Percentiles rank a stretch among this genome's conserved stretches.
Conservation (phyloP, 2,797 vertebrate species). For the Acestrorhynchus altus region DNA sequence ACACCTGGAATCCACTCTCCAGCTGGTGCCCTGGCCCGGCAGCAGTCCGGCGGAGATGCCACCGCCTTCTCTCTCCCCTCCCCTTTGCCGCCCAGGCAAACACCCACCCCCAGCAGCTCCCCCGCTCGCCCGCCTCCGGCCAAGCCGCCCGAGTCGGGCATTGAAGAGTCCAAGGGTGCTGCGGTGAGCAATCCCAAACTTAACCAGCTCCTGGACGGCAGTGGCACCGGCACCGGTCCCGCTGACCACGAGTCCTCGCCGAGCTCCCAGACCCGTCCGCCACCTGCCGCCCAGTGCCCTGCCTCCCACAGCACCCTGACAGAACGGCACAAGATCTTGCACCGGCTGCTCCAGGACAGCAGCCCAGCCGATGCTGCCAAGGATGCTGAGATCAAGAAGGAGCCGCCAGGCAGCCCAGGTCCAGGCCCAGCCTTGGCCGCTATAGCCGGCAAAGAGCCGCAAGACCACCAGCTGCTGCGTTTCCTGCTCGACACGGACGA, state of each 20-base stretch:
- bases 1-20: constrained; percentile 76
- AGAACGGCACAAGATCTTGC: constrained; percentile 92
- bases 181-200: constrained; percentile 74
- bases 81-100: constrained; percentile 79
- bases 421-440: constrained; percentile 43
- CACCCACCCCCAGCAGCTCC: constrained; percentile 69
- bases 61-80: constrained; percentile 82
- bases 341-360: constrained; percentile 91
- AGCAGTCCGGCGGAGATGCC: constrained; percentile 68
- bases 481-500: constrained; percentile 96
- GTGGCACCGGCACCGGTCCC: constrained; percentile 18
- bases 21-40: constrained; percentile 68
- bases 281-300: constrained; percentile 79
- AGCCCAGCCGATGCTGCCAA: constrained; percentile 82
- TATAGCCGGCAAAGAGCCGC: constrained; percentile 84
- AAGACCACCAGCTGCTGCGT: constrained; percentile 93
- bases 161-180: constrained; percentile 78
- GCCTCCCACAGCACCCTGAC: constrained; percentile 93
- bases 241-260: constrained; percentile 68
- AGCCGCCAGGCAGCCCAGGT: constrained; percentile 63
- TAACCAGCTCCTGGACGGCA: constrained; percentile 73
- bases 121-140: constrained; percentile 78
- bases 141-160: constrained; percentile 76
- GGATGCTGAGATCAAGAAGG: constrained; percentile 77
- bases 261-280: constrained; percentile 72